Percentiles rank a stretch among this genome's conserved stretches.
These are phyloP conservation scores for Ditylenchus weischeri DNA, from an alignment of 2,888 invertebrate species.

Conservation along the genomic window DNA sequence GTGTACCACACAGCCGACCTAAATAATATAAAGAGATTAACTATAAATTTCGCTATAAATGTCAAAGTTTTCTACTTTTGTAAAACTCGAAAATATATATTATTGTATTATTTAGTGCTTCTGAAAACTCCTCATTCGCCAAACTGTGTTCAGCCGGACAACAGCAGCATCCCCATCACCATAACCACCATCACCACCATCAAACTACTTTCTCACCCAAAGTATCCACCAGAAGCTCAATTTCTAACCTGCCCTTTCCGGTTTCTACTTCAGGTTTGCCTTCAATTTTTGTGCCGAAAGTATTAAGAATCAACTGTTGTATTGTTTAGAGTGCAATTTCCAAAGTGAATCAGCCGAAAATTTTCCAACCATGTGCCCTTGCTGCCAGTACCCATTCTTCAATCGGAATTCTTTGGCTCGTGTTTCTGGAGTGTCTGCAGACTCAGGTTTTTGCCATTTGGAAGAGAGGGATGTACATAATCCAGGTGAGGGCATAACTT, in stretches of 20 bases:
- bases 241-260: constrained; percentile 3
- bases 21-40: too few relatives aligned
- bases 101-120: constrained; percentile 1
- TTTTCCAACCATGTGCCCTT: constrained; percentile 15
- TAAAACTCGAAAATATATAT: background rate
- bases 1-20: too few relatives aligned
- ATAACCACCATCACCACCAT: constrained; percentile 4
- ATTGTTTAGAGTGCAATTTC: constrained; percentile 10
- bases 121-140: constrained; percentile 8
- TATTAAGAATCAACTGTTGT: background rate
- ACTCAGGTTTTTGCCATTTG: constrained; percentile 31
- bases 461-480: constrained; percentile 19
- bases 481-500: constrained; percentile 6
- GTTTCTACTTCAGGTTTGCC: background rate
- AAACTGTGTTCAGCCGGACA: background rate
- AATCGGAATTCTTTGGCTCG: constrained; percentile 38
- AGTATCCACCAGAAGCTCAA: background rate
- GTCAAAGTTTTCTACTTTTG: too few relatives aligned
- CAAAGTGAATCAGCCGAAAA: constrained; percentile 7
- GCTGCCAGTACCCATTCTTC: constrained; percentile 27
- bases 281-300: background rate
- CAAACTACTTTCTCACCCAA: background rate
- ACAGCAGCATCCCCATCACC: background rate
- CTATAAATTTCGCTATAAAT: background rate
- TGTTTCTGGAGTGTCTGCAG: constrained; percentile 37